phyloP scores from a whole-genome alignment of 2,888 invertebrate species.

The Magallana nippona region DNA sequence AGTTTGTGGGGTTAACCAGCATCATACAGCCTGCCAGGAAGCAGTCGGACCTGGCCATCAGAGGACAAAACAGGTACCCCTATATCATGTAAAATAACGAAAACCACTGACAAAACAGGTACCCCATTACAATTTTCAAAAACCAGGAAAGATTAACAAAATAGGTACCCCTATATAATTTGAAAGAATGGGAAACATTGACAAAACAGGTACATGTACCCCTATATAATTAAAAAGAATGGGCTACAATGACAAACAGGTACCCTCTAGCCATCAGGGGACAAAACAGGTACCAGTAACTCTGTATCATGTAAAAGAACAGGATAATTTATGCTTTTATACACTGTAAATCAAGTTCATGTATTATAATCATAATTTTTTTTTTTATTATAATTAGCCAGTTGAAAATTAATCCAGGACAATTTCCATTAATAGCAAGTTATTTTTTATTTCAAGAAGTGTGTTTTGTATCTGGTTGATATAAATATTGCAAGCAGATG shows the following conservation, averaged over 20 bases:
- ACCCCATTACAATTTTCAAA: too few relatives aligned
- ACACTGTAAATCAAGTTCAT: neutral
- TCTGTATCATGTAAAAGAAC: conserved; percentile 49
- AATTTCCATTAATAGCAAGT: too few relatives aligned
- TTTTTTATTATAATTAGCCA: too few relatives aligned
- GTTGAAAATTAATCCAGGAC: too few relatives aligned
- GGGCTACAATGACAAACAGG: too few relatives aligned
- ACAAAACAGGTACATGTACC: neutral
- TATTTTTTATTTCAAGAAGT: too few relatives aligned
- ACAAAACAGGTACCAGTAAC: conserved; percentile 56
- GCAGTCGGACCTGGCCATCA: conserved; percentile 50
- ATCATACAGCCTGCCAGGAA: conserved; percentile 56
- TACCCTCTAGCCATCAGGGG: conserved; percentile 51
- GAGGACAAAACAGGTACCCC: conserved; percentile 62
- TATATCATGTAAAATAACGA: conserved; percentile 43
- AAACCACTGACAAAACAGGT: too few relatives aligned
- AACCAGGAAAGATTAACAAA: too few relatives aligned
- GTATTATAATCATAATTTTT: neutral
- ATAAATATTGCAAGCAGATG: too few relatives aligned
- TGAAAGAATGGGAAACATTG: too few relatives aligned
- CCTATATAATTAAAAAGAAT: neutral
- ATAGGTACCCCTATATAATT: too few relatives aligned
- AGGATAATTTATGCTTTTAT: neutral
- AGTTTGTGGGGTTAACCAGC: conserved; percentile 55
- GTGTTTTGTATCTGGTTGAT: too few relatives aligned